phyloP scores from a whole-genome alignment of 2,113 vertebrate species.

The Tetrax tetrax region DNA sequence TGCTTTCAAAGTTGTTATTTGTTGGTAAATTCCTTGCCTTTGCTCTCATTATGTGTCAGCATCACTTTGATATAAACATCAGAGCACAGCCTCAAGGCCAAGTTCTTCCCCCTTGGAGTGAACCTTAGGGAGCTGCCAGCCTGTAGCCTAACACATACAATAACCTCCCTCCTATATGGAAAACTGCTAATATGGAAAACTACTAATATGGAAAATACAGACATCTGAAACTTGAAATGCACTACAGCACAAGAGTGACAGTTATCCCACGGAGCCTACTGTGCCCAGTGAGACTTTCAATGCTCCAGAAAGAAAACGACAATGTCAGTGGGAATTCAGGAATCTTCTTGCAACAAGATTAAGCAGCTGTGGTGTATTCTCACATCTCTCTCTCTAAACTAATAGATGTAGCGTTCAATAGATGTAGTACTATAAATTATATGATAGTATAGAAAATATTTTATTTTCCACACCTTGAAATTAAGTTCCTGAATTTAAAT shows the following conservation, averaged over 20 bases:
- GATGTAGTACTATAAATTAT: not conserved
- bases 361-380: not conserved
- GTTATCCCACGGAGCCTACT: not conserved
- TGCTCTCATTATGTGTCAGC: not conserved
- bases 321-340: not conserved
- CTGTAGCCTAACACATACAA: not conserved
- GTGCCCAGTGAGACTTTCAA: not conserved
- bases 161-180: not conserved
- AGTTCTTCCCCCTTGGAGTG: not conserved
- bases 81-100: not conserved
- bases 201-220: not conserved
- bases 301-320: not conserved
- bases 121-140: not conserved
- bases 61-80: conserved; percentile 39
- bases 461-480: not conserved
- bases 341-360: not conserved
- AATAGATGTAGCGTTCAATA: not conserved
- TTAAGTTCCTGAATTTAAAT: not conserved
- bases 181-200: not conserved
- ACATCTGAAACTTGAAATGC: not conserved
- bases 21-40: conserved; percentile 10
- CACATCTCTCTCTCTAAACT: not conserved
- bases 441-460: not conserved
- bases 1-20: conserved; percentile 3
- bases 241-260: not conserved